Evolutionary conservation across 2,888 invertebrate genomes (phyloP), one percentile per base, ranked within the genome.

Genomic region (Harpalus rubripes): DNA sequence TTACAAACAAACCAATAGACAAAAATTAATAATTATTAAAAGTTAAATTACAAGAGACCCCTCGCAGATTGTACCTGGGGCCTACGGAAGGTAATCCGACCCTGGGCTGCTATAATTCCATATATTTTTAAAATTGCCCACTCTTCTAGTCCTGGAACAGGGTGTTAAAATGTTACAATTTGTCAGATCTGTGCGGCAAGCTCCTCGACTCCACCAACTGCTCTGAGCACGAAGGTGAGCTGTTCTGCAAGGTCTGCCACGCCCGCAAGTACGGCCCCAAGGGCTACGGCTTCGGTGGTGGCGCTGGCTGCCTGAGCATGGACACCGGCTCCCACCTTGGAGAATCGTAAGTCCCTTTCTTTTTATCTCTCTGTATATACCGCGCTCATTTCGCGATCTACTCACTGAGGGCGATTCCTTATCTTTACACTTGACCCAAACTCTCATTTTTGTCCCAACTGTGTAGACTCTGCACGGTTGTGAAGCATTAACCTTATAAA

Each of bases 171-270:
- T 52, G 12, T 32, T 32, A 32, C 32, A 10, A 52, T 52, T 52
- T 52, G 44, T 65, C 92, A 98, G 98, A 97, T 91, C 93, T 99
- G 93, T 99, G 99, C 95, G 95, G 96, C 93, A 99, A 99, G 93
- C 94, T 97, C 93, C 95, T 99, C 92, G 99, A 99, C 93, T 98
- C 98, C 89, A 99, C 98, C 93, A 99, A 98, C 94, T 98, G 98
- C 93, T 94, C 98, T 89, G 98, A 98, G 92, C 99, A 99, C 94
- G 98, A 98, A 91, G 97, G 96, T 90, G 96, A 98, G 92, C 94
- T 99, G 89, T 99, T 93, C 95, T 99, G 99, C 95, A 99, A 98
- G 94, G 94, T 95, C 90, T 98, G 99, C 94, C 98, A 99, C 92
- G 99, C 95, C 89, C 96, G 98, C 91, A 98, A 98, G 94, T 99